These are phyloP conservation scores for Xestia sexstrigata DNA, from an alignment of 2,888 invertebrate genomes.

Conservation along the genomic window DNA sequence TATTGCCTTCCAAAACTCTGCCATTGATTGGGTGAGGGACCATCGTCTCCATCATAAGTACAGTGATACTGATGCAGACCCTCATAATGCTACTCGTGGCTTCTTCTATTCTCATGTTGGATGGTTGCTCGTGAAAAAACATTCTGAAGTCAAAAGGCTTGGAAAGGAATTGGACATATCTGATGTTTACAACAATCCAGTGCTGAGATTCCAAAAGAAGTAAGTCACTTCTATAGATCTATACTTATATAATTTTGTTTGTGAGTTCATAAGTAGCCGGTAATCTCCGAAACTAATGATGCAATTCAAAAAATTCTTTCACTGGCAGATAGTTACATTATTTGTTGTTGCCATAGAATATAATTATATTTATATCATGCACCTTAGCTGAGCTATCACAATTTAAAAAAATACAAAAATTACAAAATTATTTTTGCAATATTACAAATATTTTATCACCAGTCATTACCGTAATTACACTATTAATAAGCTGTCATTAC, in stretches of 20 bases:
- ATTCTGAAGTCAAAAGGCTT: conserved; percentile 93
- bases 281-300: too few species aligned
- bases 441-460: not conserved
- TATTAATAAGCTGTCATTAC: not conserved
- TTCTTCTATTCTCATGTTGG: conserved; percentile 96
- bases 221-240: conserved; percentile 70
- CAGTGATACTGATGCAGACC: conserved; percentile 83
- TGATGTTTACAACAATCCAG: conserved; percentile 93
- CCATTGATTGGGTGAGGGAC: conserved; percentile 91
- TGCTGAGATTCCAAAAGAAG: conserved; percentile 93
- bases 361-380: too few species aligned
- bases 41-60: conserved; percentile 94
- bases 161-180: conserved; percentile 93
- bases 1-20: conserved; percentile 86
- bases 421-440: not conserved
- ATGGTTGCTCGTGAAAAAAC: conserved; percentile 95
- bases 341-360: too few species aligned
- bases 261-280: too few species aligned
- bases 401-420: not conserved
- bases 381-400: too few species aligned
- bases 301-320: too few species aligned
- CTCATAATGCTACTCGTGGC: conserved; percentile 94
- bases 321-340: too few species aligned
- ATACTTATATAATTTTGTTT: too few species aligned
- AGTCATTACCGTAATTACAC: not conserved